Base-by-base conservation (phyloP, 2,113 vertebrate genomes). In the Semnornis frantzii region DNA sequence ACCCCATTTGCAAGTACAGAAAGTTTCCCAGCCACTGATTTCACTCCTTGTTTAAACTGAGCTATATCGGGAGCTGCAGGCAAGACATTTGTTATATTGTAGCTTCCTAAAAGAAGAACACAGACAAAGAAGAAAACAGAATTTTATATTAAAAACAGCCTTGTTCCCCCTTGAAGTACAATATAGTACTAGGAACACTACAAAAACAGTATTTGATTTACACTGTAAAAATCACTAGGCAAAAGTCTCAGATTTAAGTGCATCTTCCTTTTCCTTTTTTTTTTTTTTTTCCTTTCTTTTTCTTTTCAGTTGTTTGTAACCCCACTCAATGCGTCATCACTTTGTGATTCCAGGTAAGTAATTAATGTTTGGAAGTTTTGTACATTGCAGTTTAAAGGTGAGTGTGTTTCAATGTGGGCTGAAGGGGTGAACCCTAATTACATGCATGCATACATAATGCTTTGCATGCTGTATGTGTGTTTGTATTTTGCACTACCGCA, bases 1-100 rank as follows among this genome's bases (percentile, higher is more conserved):
- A 99, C 99, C 1, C 99, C 99, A 24, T 98, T 99, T 84, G 99
- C 99, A 94, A 99, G 98, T 59, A 99, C 98, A 0, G 99, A 99
- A 39, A 99, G 98, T 70, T 98, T 99, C 28, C 99, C 99, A 2
- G 99, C 99, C 5, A 99, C 98, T 0, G 98, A 98, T 72, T 98
- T 98, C 50, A 99, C 98, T 4, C 99, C 99, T 63, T 98, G 98
- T 95, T 98, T 99, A 87, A 99, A 98, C 94, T 99, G 98, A 7
- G 98, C 91, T 98, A 99, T 99, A 97, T 99, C 99, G 0, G 99
- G 99, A 59, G 99, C 98, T 1, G 59, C 97, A 78, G 99, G 99
- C 94, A 99, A 95, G 77, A 99, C 98, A 25, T 95, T 99, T 63
- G 94, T 97, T 92, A 99, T 97, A 48, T 94, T 98, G 97, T 99